Conservation (phyloP, 2,888 invertebrate species). For the Diaprepes abbreviatus region DNA sequence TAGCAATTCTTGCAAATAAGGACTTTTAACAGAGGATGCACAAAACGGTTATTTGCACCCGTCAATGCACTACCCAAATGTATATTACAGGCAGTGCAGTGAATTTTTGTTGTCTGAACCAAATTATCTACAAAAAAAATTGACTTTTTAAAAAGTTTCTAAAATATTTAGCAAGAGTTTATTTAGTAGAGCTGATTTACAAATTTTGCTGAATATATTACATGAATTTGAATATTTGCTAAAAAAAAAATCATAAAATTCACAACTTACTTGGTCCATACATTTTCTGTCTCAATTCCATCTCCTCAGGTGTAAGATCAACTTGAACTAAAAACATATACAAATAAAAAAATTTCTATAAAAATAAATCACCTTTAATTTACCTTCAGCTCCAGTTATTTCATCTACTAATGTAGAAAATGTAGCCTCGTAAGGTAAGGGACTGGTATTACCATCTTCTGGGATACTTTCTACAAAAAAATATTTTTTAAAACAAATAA, state of each 20-base stretch:
- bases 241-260: neutral
- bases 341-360: neutral
- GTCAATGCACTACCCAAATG: conserved; percentile 81
- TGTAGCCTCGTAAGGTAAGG: conserved; percentile 56
- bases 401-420: conserved; percentile 61
- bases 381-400: conserved; percentile 62
- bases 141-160: too few relatives aligned
- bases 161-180: too few relatives aligned
- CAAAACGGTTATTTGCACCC: conserved; percentile 75
- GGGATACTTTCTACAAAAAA: conserved; percentile 45
- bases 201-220: too few relatives aligned
- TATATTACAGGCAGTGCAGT: conserved; percentile 82
- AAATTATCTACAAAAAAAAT: conserved; percentile 55
- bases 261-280: conserved; percentile 50
- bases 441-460: conserved; percentile 53
- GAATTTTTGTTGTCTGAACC: conserved; percentile 74
- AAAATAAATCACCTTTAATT: neutral
- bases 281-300: conserved; percentile 53
- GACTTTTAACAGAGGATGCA: conserved; percentile 81
- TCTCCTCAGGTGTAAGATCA: conserved; percentile 58
- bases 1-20: conserved; percentile 81
- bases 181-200: too few relatives aligned
- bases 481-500: neutral
- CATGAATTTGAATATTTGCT: too few relatives aligned
- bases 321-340: conserved; percentile 56